Evolutionary conservation across 2,797 vertebrate genomes (phyloP).

Genomic region (Acestrorhynchus altus): DNA sequence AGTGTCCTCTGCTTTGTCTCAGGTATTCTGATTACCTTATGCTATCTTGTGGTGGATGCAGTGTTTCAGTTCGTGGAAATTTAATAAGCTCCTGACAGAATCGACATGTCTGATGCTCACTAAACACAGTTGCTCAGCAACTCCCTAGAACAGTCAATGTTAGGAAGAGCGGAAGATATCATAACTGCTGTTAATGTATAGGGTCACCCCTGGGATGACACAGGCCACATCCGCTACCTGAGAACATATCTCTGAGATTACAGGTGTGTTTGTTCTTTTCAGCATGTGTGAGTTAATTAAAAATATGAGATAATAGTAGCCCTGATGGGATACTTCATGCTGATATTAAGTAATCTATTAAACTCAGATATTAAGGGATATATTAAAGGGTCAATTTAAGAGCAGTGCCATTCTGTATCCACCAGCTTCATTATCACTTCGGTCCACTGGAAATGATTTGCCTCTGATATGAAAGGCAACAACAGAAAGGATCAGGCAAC

Average conservation of each 20-base stretch:
- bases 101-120: constrained; percentile 58
- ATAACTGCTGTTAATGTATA: constrained; percentile 36
- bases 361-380: neutral
- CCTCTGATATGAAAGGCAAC: too few species aligned
- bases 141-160: constrained; percentile 18
- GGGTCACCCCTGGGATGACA: constrained; percentile 8
- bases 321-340: neutral
- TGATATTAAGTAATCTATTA: neutral
- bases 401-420: too few species aligned
- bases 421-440: too few species aligned
- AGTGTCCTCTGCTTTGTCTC: constrained; percentile 22
- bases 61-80: constrained; percentile 64
- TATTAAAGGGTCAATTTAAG: too few species aligned
- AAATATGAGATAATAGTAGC: neutral
- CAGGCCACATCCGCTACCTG: neutral
- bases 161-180: constrained; percentile 37
- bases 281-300: constrained; percentile 16
- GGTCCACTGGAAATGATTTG: too few species aligned
- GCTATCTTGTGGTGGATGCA: constrained; percentile 27
- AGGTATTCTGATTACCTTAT: constrained; percentile 50
- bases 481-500: too few species aligned
- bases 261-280: constrained; percentile 28
- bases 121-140: constrained; percentile 79
- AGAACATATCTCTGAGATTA: constrained; percentile 24
- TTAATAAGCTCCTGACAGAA: constrained; percentile 69